Evolutionary conservation across 2,888 invertebrate genomes (phyloP).

Genomic region (Nymphalis polychloros): DNA sequence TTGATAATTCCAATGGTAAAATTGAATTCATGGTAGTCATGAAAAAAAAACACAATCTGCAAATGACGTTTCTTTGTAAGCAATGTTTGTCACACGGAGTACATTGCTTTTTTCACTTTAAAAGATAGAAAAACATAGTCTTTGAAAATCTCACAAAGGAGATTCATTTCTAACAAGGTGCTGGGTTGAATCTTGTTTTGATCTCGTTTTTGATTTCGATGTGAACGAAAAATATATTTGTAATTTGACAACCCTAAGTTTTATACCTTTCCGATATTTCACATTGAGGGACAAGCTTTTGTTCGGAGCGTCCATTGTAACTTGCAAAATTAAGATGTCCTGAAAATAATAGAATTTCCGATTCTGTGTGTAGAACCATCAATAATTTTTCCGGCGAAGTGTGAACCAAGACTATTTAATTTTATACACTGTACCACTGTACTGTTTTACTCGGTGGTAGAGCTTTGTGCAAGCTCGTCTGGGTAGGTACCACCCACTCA

Average conservation of each 20-base stretch:
- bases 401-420: not conserved
- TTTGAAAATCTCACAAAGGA: not conserved
- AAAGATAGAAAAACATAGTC: not conserved
- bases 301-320: constrained; percentile 46
- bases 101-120: constrained; percentile 16
- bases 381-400: constrained; percentile 23
- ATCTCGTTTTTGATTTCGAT: not conserved
- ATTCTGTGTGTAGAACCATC: constrained; percentile 29
- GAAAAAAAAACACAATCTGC: constrained; percentile 13
- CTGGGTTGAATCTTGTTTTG: not conserved
- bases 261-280: constrained; percentile 40
- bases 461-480: no score
- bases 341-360: constrained; percentile 47
- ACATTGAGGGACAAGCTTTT: constrained; percentile 45
- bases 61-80: constrained; percentile 20
- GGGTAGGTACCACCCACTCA: no score
- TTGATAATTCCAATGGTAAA: not conserved
- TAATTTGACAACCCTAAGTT: constrained; percentile 29
- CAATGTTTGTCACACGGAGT: constrained; percentile 12
- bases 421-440: no score
- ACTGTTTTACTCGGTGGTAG: no score
- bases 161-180: not conserved
- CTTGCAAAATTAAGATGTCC: constrained; percentile 48
- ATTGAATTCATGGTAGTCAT: not conserved
- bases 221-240: not conserved